These are phyloP conservation scores for Mus caroli DNA, from an alignment of 2,797 vertebrate genomes.

Conservation along the genomic window DNA sequence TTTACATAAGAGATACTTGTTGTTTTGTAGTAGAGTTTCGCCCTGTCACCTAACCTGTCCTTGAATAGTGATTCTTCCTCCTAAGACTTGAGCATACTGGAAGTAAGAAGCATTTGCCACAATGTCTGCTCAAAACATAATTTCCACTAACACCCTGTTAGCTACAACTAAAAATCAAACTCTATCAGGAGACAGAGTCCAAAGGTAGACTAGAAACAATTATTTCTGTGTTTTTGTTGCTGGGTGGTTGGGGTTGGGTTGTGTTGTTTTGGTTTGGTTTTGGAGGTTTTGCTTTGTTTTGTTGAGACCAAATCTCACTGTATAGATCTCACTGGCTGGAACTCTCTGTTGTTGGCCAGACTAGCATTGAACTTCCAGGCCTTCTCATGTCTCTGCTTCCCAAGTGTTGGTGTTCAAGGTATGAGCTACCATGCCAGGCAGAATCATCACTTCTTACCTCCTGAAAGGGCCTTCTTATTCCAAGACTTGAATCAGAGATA, in stretches of 20 bases:
- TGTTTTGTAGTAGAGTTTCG: background rate
- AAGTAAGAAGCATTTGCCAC: background rate
- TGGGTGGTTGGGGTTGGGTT: background rate
- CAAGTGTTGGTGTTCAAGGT: background rate
- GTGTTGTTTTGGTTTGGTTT: background rate
- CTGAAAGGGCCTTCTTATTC: conserved; percentile 21
- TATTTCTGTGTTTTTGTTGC: background rate
- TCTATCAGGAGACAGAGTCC: background rate
- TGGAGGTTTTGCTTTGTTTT: background rate
- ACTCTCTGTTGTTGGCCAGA: background rate
- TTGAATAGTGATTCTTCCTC: background rate
- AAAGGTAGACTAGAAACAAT: conserved; percentile 57
- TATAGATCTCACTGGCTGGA: background rate
- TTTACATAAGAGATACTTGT: no score
- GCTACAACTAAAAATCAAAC: background rate
- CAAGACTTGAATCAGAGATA: background rate
- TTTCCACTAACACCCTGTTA: background rate
- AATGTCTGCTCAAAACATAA: background rate
- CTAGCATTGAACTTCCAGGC: background rate
- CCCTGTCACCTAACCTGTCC: background rate
- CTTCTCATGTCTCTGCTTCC: background rate
- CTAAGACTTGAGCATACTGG: background rate
- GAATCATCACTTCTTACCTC: background rate
- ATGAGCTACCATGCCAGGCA: background rate
- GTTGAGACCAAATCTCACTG: background rate